Evolutionary conservation across 1,140 invertebrate species (phyloP).

Genomic region (Melitaea cinxia): DNA sequence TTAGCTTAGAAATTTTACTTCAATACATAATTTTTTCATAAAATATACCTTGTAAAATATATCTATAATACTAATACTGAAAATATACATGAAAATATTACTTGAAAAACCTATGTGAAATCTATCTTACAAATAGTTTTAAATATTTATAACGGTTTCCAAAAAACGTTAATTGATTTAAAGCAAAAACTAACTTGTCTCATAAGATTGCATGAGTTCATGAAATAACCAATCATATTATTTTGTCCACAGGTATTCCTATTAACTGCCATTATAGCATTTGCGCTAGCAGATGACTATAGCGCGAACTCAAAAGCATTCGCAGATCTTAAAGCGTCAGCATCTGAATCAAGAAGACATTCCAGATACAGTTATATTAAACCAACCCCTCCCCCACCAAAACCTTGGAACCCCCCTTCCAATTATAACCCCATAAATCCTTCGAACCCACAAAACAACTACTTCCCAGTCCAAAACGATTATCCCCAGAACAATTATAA

Average conservation of each 20-base stretch:
- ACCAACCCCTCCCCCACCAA: conserved; percentile 16
- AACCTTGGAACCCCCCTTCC: conserved; percentile 31
- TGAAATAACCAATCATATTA: background rate
- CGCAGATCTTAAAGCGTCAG: conserved; percentile 47
- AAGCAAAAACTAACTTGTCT: too few species aligned
- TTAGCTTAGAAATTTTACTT: too few species aligned
- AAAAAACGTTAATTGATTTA: too few species aligned
- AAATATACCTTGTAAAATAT: too few species aligned
- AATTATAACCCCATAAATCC: conserved; percentile 36
- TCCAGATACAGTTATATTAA: conserved; percentile 28
- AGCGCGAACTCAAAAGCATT: conserved; percentile 36
- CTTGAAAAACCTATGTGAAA: too few species aligned
- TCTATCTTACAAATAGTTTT: too few species aligned
- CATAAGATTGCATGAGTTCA: background rate
- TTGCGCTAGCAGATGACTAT: conserved; percentile 51
- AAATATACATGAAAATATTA: too few species aligned
- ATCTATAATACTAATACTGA: too few species aligned
- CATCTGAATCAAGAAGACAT: conserved; percentile 27
- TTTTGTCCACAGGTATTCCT: conserved; percentile 56
- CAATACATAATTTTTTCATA: too few species aligned
- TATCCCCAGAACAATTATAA: conserved; percentile 48
- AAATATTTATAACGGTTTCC: too few species aligned
- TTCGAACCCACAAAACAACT: conserved; percentile 39
- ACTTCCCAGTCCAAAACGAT: conserved; percentile 41
- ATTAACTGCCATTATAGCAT: conserved; percentile 54